Evolutionary conservation across 2,888 invertebrate genomes (phyloP).

Genomic region (Acronicta alni): DNA sequence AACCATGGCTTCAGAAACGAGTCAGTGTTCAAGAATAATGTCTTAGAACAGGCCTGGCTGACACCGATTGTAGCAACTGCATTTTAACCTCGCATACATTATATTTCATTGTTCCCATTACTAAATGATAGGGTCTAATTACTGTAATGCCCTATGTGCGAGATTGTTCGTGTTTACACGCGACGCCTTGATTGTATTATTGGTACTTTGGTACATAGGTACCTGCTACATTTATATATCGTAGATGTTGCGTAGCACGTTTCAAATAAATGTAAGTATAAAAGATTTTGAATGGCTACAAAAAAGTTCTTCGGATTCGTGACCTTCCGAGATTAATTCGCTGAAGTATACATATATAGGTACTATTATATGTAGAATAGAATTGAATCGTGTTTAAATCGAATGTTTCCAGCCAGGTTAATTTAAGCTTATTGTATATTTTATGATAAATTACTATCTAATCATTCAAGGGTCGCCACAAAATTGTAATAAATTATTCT

Average conservation of each 20-base stretch:
- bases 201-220: conserved; percentile 20
- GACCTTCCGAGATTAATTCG: conserved; percentile 39
- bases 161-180: conserved; percentile 68
- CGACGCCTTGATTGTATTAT: conserved; percentile 64
- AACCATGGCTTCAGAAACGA: conserved; percentile 58
- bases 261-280: conserved; percentile 20
- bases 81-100: conserved; percentile 76
- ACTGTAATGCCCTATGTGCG: conserved; percentile 71
- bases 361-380: conserved; percentile 2
- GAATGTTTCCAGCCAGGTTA: not conserved
- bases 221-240: conserved; percentile 5
- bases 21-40: conserved; percentile 54
- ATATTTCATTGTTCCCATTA: conserved; percentile 82
- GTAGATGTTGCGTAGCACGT: conserved; percentile 17
- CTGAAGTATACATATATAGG: conserved; percentile 21
- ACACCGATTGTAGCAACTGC: conserved; percentile 73
- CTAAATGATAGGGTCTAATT: conserved; percentile 84
- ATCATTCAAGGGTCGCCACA: not conserved
- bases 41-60: conserved; percentile 64
- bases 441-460: too few relatives aligned
- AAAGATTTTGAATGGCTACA: conserved; percentile 19
- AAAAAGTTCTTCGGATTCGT: conserved; percentile 37
- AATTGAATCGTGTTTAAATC: conserved; percentile 8
- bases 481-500: too few relatives aligned
- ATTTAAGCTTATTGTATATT: too few relatives aligned